Percentiles rank a stretch among this genome's conserved stretches.
phyloP scores from a whole-genome alignment of 2,797 vertebrate genomes.

The Adrianichthys oophorus region DNA sequence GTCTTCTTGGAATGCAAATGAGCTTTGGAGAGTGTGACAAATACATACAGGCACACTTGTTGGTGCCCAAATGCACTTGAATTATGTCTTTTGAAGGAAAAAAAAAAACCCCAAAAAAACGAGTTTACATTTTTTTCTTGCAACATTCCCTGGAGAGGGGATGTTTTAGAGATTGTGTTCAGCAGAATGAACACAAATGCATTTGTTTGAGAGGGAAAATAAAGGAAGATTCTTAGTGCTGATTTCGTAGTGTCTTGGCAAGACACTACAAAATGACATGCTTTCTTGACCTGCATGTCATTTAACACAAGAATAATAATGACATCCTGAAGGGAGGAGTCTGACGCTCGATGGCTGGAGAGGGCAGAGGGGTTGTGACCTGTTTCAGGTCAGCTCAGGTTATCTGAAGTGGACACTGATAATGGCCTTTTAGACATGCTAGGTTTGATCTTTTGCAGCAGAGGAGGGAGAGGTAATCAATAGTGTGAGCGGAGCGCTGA shows the following conservation, averaged over 20 bases:
- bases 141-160: not conserved
- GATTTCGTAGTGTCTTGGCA: constrained; percentile 22
- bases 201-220: not conserved
- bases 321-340: constrained; percentile 21
- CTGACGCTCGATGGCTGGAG: constrained; percentile 44
- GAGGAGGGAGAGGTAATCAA: constrained; percentile 75
- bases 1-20: constrained; percentile 80
- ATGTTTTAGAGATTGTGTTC: not conserved
- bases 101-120: not conserved
- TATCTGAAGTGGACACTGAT: constrained; percentile 80
- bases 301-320: constrained; percentile 66
- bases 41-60: constrained; percentile 24
- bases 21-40: constrained; percentile 68
- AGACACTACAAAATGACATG: constrained; percentile 49
- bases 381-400: constrained; percentile 77
- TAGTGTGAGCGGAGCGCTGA: constrained; percentile 73
- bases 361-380: constrained; percentile 71
- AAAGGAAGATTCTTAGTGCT: not conserved
- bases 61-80: constrained; percentile 24
- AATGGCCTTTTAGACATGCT: constrained; percentile 81
- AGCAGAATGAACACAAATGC: not conserved
- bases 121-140: not conserved
- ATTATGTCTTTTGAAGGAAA: not conserved
- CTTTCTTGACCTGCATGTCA: constrained; percentile 63
- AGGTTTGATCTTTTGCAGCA: constrained; percentile 73